Conservation (phyloP, 2,113 vertebrate genomes). For the Chlorodrepanis virens region DNA sequence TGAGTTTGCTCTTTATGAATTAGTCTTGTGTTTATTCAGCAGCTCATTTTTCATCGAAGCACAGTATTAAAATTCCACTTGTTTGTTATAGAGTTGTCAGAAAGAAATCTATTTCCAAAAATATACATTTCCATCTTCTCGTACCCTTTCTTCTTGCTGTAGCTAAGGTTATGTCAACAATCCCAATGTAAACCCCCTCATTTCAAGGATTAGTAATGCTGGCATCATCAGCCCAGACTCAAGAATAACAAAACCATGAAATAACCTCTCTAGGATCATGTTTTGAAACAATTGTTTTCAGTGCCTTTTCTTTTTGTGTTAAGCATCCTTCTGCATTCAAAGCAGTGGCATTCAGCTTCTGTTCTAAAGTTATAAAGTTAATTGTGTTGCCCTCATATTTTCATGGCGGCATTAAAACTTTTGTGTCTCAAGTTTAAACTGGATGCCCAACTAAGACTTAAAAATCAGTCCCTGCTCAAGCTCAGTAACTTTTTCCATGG, state of each 20-base stretch:
- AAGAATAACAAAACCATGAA: background rate
- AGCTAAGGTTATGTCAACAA: constrained; percentile 46
- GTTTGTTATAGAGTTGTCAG: constrained; percentile 53
- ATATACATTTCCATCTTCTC: constrained; percentile 41
- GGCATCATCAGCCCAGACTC: background rate
- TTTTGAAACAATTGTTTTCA: background rate
- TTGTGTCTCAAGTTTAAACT: background rate
- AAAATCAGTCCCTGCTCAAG: background rate
- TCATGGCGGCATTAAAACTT: background rate
- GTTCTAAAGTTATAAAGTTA: background rate
- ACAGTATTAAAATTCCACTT: constrained; percentile 46
- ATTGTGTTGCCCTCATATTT: background rate
- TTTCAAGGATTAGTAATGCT: constrained; percentile 29
- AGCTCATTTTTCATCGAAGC: constrained; percentile 45
- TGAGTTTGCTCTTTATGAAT: constrained; percentile 56
- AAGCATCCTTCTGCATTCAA: background rate
- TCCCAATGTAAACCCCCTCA: constrained; percentile 12
- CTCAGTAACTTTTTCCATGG: background rate
- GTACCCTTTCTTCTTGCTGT: background rate
- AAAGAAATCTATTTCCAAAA: constrained; percentile 57
- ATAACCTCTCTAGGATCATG: background rate
- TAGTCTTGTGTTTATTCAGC: constrained; percentile 54
- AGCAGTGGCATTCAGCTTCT: background rate
- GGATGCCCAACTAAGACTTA: background rate
- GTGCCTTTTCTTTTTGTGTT: background rate